These are phyloP conservation scores for Sycophila sp. DNA, from an alignment of 1,140 invertebrate species.

Conservation along the genomic window DNA sequence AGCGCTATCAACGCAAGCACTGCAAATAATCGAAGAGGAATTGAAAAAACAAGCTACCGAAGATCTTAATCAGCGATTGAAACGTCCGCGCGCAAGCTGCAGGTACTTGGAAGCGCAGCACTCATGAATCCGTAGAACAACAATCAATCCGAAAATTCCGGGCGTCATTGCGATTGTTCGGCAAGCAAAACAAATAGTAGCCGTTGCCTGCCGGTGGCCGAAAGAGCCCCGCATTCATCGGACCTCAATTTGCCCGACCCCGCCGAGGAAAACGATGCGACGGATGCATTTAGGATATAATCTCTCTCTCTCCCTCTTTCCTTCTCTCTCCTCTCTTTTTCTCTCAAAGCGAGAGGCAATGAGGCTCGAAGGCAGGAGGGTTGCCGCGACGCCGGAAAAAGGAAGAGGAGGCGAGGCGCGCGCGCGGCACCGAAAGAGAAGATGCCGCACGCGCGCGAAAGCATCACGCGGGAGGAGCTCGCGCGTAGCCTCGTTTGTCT, in stretches of 20 bases:
- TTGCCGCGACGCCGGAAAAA: conserved; percentile 31
- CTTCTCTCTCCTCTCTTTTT: no score
- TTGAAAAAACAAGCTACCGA: no score
- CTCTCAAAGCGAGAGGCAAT: conserved; percentile 55
- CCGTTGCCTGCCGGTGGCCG: conserved; percentile 21
- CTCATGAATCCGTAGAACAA: conserved; percentile 1
- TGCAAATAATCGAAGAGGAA: no score
- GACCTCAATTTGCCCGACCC: no score
- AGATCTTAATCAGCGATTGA: no score
- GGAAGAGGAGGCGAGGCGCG: conserved; percentile 31
- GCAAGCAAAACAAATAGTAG: conserved; percentile 22
- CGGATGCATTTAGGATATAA: no score
- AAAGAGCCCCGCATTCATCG: background rate
- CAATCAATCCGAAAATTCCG: conserved; percentile 8
- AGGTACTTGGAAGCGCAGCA: no score
- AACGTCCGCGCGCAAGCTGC: no score
- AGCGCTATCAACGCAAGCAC: no score
- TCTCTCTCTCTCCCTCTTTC: no score
- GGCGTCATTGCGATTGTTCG: background rate
- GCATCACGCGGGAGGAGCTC: conserved; percentile 22
- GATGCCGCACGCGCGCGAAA: no score
- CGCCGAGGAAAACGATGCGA: no score
- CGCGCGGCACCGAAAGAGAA: conserved; percentile 38
- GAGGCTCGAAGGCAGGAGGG: conserved; percentile 48
- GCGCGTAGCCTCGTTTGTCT: conserved; percentile 50